Conservation (phyloP, 2,113 vertebrate genomes). For the Apodemus speciosus region DNA sequence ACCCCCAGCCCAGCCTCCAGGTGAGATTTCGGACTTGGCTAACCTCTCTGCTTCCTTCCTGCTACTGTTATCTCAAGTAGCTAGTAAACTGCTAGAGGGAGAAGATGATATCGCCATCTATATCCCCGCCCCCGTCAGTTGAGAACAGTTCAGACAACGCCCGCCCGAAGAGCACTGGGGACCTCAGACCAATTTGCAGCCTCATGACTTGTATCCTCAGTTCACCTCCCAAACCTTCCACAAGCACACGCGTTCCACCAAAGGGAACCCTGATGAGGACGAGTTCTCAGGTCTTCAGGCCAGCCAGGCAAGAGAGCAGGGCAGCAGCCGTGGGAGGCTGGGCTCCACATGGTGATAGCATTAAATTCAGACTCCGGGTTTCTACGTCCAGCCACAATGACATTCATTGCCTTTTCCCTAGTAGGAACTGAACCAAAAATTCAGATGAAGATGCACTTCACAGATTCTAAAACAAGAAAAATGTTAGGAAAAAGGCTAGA, state of each 20-base stretch:
- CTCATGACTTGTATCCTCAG: background rate
- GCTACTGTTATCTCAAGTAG: background rate
- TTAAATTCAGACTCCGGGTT: background rate
- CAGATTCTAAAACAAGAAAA: background rate
- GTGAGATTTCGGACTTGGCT: background rate
- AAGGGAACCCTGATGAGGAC: background rate
- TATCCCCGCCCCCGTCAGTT: background rate
- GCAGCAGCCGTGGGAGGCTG: background rate
- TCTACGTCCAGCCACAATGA: background rate
- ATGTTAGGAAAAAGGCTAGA: background rate
- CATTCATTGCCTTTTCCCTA: background rate
- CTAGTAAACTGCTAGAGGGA: background rate
- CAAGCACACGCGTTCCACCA: background rate
- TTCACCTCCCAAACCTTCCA: background rate
- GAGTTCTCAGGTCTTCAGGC: background rate
- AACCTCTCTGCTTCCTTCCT: background rate
- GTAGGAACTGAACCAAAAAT: background rate
- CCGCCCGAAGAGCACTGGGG: background rate
- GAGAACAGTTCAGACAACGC: background rate
- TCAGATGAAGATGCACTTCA: background rate
- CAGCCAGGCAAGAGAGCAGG: background rate
- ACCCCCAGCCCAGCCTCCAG: background rate
- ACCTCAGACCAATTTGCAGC: background rate
- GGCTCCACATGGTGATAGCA: rapidly evolving
- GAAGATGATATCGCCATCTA: background rate